These are phyloP conservation scores for Argentina silus DNA, from an alignment of 2,797 vertebrate genomes.

Conservation along the genomic window DNA sequence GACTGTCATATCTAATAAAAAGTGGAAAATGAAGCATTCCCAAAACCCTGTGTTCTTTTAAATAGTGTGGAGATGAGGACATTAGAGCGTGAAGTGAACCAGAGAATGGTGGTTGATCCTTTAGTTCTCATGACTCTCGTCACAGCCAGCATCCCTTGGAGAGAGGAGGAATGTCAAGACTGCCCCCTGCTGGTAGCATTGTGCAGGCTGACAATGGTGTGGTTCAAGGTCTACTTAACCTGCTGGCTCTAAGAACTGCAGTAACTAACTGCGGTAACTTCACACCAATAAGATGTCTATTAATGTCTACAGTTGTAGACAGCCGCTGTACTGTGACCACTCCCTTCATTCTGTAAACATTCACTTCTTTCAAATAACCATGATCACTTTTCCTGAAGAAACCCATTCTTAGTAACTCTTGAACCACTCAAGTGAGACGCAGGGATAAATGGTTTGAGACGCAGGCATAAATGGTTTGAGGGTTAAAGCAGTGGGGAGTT, in stretches of 20 bases:
- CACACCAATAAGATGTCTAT: background rate
- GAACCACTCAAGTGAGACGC: background rate
- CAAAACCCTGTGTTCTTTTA: background rate
- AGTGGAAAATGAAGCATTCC: background rate
- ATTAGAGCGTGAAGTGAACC: background rate
- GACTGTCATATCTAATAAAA: background rate
- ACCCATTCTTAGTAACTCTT: slow-evolving; percentile 8
- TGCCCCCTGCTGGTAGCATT: slow-evolving; percentile 57
- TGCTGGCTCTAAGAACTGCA: no score
- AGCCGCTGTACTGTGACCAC: no score
- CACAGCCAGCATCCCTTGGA: background rate
- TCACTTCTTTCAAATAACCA: background rate
- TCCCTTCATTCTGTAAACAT: no score
- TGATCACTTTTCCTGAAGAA: background rate
- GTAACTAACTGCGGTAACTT: background rate
- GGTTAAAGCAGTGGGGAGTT: background rate
- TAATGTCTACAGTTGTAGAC: background rate
- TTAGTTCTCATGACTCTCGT: background rate
- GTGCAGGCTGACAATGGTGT: background rate
- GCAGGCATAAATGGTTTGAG: background rate
- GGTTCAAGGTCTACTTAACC: background rate
- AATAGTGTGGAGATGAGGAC: background rate
- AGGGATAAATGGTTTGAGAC: background rate
- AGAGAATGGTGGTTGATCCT: background rate
- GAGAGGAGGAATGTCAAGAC: slow-evolving; percentile 29